Evolutionary conservation across 2,113 vertebrate genomes (phyloP).

Genomic region (Alexandromys fortis): DNA sequence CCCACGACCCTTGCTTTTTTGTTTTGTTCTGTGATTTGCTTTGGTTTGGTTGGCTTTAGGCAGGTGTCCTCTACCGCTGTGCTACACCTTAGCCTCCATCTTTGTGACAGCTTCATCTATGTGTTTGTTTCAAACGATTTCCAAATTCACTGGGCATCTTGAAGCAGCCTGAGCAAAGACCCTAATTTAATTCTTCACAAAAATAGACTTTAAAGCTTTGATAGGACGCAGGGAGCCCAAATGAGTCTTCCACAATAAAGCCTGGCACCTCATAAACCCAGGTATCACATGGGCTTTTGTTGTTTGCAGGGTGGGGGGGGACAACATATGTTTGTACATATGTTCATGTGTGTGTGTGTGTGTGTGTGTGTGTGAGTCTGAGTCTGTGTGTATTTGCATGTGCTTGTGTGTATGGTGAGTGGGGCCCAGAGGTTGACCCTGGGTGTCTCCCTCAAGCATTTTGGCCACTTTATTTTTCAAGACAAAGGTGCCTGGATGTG

Average conservation of each 20-base stretch:
- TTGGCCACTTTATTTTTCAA: neutral
- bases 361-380: too few relatives aligned
- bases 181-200: neutral
- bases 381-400: too few relatives aligned
- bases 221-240: neutral
- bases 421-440: neutral
- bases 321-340: neutral
- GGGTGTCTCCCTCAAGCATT: neutral
- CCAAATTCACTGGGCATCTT: neutral
- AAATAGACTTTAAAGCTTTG: neutral
- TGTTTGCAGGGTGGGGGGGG: too few relatives aligned
- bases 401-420: neutral
- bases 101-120: neutral
- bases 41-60: neutral
- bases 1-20: neutral
- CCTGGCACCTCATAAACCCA: too few relatives aligned
- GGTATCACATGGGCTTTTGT: neutral
- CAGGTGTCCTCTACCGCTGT: neutral
- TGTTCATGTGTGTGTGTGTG: neutral
- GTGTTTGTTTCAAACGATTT: conserved; percentile 7
- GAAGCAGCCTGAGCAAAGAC: conserved; percentile 10
- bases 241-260: neutral
- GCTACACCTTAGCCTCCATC: neutral
- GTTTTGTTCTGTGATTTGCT: too few relatives aligned
- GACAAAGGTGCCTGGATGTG: neutral